These are phyloP conservation scores for Synanthedon vespiformis DNA, from an alignment of 2,888 invertebrate genomes.

Conservation along the genomic window DNA sequence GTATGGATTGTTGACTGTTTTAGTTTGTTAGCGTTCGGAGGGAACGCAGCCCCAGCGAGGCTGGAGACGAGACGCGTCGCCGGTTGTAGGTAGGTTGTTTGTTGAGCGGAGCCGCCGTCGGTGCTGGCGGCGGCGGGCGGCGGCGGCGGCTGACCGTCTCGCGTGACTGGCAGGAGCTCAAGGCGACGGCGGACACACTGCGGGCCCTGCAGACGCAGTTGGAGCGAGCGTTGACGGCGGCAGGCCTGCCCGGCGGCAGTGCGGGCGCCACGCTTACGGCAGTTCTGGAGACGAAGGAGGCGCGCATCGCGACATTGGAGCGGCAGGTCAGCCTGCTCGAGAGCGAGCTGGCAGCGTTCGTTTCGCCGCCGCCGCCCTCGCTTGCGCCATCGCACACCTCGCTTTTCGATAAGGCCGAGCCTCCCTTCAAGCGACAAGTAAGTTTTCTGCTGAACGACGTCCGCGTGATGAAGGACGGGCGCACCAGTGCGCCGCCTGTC, in stretches of 20 bases:
- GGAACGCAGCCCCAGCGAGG: constrained; percentile 31
- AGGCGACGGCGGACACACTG: constrained; percentile 86
- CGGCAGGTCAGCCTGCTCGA: constrained; percentile 85
- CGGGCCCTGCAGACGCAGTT: constrained; percentile 84
- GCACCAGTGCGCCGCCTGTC: constrained; percentile 52
- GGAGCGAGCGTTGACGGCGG: constrained; percentile 78
- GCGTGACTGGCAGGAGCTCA: constrained; percentile 78
- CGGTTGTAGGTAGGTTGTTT: constrained; percentile 36
- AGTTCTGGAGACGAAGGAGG: constrained; percentile 87
- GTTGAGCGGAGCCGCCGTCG: constrained; percentile 29
- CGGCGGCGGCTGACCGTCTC: constrained; percentile 51
- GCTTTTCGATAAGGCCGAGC: constrained; percentile 74
- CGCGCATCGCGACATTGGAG: constrained; percentile 88
- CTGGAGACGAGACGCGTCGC: constrained; percentile 32
- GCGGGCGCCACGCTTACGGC: constrained; percentile 79
- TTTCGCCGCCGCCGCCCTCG: constrained; percentile 63
- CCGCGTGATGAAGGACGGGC: constrained; percentile 80
- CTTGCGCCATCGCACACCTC: constrained; percentile 68
- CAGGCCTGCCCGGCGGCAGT: constrained; percentile 68
- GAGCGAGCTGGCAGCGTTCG: constrained; percentile 74
- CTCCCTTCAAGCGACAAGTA: constrained; percentile 84
- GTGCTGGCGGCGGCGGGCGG: constrained; percentile 37
- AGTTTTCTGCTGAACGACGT: constrained; percentile 86
- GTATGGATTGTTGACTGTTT: neutral
- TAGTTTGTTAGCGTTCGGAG: constrained; percentile 9